A percentile compares a stretch with the other conserved stretches of the same genome.
phyloP scores from a whole-genome alignment of 1,140 invertebrate species.

The Pogonus chalceus region DNA sequence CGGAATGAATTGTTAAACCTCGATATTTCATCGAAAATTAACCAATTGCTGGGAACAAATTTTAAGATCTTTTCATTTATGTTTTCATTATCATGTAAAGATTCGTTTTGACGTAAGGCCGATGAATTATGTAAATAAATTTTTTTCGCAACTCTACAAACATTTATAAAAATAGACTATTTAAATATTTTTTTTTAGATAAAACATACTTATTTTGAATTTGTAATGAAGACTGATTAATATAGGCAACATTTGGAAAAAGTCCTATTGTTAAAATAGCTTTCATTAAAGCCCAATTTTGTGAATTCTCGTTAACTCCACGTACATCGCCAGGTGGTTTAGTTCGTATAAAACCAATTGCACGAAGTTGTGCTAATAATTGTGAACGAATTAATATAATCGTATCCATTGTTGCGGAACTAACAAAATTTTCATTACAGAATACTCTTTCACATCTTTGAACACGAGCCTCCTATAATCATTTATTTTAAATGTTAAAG shows the following conservation, averaged over 20 bases:
- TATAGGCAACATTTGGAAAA: slow-evolving; percentile 77
- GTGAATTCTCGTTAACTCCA: slow-evolving; percentile 73
- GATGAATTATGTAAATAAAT: slow-evolving; percentile 67
- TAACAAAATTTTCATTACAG: slow-evolving; percentile 72
- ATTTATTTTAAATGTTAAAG: background rate
- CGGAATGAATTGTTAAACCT: slow-evolving; percentile 51
- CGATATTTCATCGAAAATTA: slow-evolving; percentile 76
- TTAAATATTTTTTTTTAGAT: slow-evolving; percentile 20
- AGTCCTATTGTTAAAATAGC: slow-evolving; percentile 76
- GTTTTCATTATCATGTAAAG: slow-evolving; percentile 31
- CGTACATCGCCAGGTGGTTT: slow-evolving; percentile 63
- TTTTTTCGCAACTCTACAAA: slow-evolving; percentile 55
- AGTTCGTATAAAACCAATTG: slow-evolving; percentile 70
- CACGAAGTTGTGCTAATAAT: slow-evolving; percentile 74
- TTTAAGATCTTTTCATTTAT: no score
- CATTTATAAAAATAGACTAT: slow-evolving; percentile 15
- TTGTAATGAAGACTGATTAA: slow-evolving; percentile 33
- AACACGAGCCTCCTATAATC: slow-evolving; percentile 41
- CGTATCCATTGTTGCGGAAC: slow-evolving; percentile 78
- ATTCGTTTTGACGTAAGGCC: slow-evolving; percentile 43
- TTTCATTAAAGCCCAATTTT: slow-evolving; percentile 87
- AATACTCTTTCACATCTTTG: slow-evolving; percentile 62
- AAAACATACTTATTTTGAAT: slow-evolving; percentile 20
- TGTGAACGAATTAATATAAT: slow-evolving; percentile 66
- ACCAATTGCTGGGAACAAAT: slow-evolving; percentile 65